These are phyloP conservation scores for Lasioglossum lativentre DNA, from an alignment of 2,888 invertebrate genomes.

Conservation along the genomic window DNA sequence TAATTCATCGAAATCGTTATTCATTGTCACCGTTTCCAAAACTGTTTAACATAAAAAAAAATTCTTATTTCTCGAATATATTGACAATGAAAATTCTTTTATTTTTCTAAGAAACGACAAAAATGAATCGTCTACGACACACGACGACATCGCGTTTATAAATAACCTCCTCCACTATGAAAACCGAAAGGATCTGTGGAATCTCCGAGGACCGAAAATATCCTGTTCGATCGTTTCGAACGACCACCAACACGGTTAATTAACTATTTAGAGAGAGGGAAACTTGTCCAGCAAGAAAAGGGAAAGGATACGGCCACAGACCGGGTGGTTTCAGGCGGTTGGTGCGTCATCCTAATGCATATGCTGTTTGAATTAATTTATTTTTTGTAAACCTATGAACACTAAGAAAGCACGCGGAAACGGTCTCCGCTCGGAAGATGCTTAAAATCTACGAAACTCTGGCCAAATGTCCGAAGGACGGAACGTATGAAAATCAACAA, in stretches of 20 bases:
- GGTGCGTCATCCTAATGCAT: conserved; percentile 57
- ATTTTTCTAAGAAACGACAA: not conserved
- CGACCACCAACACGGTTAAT: not conserved
- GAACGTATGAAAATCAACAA: conserved; percentile 22
- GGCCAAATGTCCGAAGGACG: conserved; percentile 75
- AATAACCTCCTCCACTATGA: not conserved
- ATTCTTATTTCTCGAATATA: not conserved
- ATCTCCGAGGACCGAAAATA: not conserved
- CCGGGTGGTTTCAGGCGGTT: conserved; percentile 53
- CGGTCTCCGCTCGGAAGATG: conserved; percentile 78
- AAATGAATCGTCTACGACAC: not conserved
- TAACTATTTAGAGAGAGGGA: conserved; percentile 1
- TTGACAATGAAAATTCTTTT: not conserved
- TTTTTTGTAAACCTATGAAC: conserved; percentile 82
- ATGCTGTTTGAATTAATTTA: conserved; percentile 80
- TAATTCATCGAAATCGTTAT: no score
- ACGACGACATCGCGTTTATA: not conserved
- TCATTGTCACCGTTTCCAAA: no score
- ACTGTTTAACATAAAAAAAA: not conserved
- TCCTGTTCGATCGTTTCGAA: not conserved
- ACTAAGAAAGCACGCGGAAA: conserved; percentile 82
- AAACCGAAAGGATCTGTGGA: not conserved
- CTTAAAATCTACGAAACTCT: conserved; percentile 76
- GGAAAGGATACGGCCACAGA: conserved; percentile 41
- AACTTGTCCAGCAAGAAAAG: conserved; percentile 9